phyloP scores from a whole-genome alignment of 2,797 vertebrate species.

The Aselliscus stoliczkanus region DNA sequence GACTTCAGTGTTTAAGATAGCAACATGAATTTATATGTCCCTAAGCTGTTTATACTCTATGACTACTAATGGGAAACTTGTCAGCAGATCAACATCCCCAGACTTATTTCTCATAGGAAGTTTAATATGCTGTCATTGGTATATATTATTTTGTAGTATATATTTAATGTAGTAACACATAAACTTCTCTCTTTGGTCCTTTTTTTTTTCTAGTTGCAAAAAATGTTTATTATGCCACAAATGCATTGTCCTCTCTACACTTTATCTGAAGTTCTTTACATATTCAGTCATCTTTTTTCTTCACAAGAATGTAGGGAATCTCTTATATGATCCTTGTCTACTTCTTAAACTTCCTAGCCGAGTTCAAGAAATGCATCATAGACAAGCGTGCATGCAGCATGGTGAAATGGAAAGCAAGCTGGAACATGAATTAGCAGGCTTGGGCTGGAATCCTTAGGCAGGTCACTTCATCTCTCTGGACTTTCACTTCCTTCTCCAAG shows the following conservation, averaged over 20 bases:
- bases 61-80: not conserved
- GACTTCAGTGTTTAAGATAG: not conserved
- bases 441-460: not conserved
- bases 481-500: not conserved
- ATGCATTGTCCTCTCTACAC: slow-evolving; percentile 75
- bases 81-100: not conserved
- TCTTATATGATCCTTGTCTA: not conserved
- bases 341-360: slow-evolving; percentile 18
- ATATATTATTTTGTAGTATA: not conserved
- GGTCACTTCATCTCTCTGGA: not conserved
- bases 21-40: too few relatives aligned
- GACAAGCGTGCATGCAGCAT: not conserved
- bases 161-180: not conserved
- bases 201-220: slow-evolving; percentile 73
- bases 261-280: slow-evolving; percentile 9
- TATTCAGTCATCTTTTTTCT: not conserved
- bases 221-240: slow-evolving; percentile 81
- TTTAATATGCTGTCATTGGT: not conserved
- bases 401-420: slow-evolving; percentile 13
- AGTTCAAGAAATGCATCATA: slow-evolving; percentile 8
- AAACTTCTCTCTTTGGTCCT: not conserved
- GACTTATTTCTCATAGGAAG: not conserved
- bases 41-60: not conserved
- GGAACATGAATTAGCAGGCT: not conserved
- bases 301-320: not conserved